phyloP scores from a whole-genome alignment of 2,113 vertebrate species.

The Euleptes europaea region DNA sequence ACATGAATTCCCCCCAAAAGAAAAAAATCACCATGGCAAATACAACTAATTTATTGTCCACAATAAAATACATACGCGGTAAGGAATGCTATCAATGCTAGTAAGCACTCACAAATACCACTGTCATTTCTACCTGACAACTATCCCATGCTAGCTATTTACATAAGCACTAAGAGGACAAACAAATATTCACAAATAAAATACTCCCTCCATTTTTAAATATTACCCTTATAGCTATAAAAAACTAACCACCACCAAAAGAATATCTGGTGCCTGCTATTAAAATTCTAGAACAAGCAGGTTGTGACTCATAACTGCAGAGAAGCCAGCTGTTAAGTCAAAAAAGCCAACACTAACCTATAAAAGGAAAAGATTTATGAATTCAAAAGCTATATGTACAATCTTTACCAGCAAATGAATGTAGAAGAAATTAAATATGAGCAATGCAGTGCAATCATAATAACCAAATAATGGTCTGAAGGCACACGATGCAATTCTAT shows the following conservation, averaged over 20 bases:
- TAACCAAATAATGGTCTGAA: not conserved
- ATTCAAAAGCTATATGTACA: not conserved
- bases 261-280: constrained; percentile 2
- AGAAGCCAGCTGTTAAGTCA: constrained; percentile 9
- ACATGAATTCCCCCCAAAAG: not conserved
- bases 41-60: not conserved
- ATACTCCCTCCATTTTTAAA: not conserved
- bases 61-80: not conserved
- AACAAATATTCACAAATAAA: not conserved
- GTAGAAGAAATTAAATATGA: not conserved
- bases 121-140: not conserved
- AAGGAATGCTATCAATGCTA: not conserved
- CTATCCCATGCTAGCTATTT: not conserved
- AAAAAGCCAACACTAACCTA: constrained; percentile 2
- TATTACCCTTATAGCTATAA: not conserved
- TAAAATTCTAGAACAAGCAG: constrained; percentile 19
- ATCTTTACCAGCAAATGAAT: not conserved
- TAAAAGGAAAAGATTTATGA: not conserved
- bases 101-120: not conserved
- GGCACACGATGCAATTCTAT: not conserved
- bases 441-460: not conserved
- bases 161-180: not conserved
- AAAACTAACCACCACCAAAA: not conserved
- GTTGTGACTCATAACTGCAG: constrained; percentile 35
- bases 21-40: not conserved